These are phyloP conservation scores for Epicauta chinensis DNA, from an alignment of 1,140 invertebrate genomes.

Conservation along the genomic window DNA sequence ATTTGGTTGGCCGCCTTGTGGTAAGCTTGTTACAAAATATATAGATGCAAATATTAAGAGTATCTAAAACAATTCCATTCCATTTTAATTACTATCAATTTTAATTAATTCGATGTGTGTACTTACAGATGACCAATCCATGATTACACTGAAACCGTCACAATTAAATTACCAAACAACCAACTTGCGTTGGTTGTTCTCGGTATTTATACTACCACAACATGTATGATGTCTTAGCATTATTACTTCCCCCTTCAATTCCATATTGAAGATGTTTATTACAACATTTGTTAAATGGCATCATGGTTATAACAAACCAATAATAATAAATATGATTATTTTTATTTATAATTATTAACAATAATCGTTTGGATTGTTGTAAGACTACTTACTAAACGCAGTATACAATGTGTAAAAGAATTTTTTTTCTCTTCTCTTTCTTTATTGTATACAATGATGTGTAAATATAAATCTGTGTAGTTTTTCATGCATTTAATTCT, in stretches of 20 bases:
- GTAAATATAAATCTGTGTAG: too few species aligned
- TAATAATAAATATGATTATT: too few species aligned
- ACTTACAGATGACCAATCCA: conserved; percentile 10
- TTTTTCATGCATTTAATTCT: too few species aligned
- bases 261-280: conserved; percentile 22
- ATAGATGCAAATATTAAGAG: not conserved
- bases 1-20: conserved; percentile 44
- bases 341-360: too few species aligned
- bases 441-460: too few species aligned
- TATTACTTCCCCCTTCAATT: conserved; percentile 22
- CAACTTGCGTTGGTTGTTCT: conserved; percentile 14
- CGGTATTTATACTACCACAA: conserved; percentile 20
- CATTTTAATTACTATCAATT: not conserved
- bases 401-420: too few species aligned
- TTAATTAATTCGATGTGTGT: not conserved
- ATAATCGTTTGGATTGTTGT: too few species aligned
- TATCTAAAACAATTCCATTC: not conserved
- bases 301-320: conserved; percentile 5
- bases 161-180: conserved; percentile 2
- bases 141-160: conserved; percentile 8
- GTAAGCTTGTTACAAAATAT: conserved; percentile 39
- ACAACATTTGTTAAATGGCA: conserved; percentile 29
- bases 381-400: too few species aligned
- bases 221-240: conserved; percentile 2
- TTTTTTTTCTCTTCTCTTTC: too few species aligned